These are phyloP conservation scores for Ctenomys sociabilis DNA, from an alignment of 2,113 vertebrate species.

Conservation along the genomic window DNA sequence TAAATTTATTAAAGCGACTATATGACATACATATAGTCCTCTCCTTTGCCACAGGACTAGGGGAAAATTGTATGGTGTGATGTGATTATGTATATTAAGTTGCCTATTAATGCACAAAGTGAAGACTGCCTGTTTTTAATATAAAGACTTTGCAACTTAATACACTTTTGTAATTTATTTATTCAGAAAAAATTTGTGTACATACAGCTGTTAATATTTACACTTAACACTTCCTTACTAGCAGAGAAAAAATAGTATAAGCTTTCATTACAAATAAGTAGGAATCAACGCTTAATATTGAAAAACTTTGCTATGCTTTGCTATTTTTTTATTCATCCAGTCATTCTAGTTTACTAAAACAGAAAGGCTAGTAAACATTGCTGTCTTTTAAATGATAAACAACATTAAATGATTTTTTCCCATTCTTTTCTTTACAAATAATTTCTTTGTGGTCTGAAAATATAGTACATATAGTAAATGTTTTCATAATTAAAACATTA, in stretches of 20 bases:
- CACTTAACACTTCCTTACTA: background rate
- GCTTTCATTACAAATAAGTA: constrained; percentile 20
- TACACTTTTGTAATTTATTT: constrained; percentile 25
- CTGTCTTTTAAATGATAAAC: constrained; percentile 19
- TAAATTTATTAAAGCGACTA: background rate
- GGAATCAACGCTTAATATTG: background rate
- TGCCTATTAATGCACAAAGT: background rate
- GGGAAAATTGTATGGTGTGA: background rate
- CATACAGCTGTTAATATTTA: constrained; percentile 26
- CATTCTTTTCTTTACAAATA: background rate
- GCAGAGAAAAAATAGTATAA: background rate
- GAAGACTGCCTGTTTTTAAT: background rate
- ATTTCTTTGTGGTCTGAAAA: constrained; percentile 14
- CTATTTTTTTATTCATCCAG: background rate
- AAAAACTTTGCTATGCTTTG: background rate
- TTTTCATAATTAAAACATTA: constrained; percentile 23
- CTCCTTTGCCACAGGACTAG: background rate
- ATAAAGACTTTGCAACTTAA: background rate
- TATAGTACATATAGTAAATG: too few relatives aligned
- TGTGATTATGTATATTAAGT: background rate
- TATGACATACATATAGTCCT: background rate
- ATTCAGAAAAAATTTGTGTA: constrained; percentile 17
- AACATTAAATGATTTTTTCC: background rate
- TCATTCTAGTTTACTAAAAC: background rate
- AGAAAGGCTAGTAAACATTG: background rate